Percentiles rank a stretch among this genome's conserved stretches.
Conservation (phyloP, 1,140 invertebrate genomes). For the Zaprionus ornatus region DNA sequence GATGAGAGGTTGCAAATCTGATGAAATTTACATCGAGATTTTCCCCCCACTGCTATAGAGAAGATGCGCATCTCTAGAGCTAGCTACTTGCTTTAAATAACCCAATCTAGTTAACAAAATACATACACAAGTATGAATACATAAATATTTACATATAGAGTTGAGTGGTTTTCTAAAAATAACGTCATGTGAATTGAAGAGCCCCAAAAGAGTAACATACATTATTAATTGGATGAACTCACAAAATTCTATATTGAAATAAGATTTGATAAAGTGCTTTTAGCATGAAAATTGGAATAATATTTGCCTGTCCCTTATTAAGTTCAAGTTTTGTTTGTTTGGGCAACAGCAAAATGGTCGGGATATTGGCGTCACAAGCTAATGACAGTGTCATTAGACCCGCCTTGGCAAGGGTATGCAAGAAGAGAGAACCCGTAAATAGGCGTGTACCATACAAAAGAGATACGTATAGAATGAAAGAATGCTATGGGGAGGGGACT, state of each 20-base stretch:
- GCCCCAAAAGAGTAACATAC: constrained; percentile 4
- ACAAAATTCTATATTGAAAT: constrained; percentile 4
- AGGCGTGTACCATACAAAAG: neutral
- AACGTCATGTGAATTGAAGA: neutral
- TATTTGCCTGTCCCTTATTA: neutral
- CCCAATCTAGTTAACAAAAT: neutral
- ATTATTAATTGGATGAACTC: neutral
- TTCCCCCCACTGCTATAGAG: neutral
- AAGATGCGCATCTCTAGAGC: neutral
- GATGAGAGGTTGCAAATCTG: neutral
- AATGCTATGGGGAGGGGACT: neutral
- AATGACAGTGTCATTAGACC: neutral
- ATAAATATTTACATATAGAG: neutral
- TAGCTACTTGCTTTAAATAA: neutral
- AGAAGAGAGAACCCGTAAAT: neutral
- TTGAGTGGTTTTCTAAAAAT: neutral
- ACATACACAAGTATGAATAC: neutral
- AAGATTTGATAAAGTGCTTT: neutral
- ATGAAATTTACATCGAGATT: neutral
- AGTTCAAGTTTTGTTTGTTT: constrained; percentile 1
- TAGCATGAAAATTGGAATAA: neutral
- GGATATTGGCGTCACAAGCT: neutral
- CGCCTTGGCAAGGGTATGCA: neutral
- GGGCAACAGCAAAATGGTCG: neutral
- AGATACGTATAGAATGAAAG: neutral